Conservation (phyloP, 1,140 invertebrate genomes). For the Vanessa atalanta region DNA sequence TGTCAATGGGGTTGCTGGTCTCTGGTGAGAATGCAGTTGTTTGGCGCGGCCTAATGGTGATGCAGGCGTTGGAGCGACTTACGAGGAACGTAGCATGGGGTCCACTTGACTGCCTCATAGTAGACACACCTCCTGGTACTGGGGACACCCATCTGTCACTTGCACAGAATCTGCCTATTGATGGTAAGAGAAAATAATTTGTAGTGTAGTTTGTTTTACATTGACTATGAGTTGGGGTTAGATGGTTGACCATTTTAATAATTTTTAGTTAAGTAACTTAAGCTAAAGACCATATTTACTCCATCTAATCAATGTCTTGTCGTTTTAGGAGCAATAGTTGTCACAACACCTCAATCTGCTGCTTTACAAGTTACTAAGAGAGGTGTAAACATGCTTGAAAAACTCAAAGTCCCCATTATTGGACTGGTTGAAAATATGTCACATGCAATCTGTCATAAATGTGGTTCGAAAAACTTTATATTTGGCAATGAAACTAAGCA, state of each 20-base stretch:
- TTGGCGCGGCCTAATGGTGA: constrained; percentile 96
- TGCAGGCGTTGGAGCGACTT: constrained; percentile 94
- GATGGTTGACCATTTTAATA: neutral
- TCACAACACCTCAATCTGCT: constrained; percentile 92
- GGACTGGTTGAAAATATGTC: constrained; percentile 95
- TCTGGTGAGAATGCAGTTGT: constrained; percentile 89
- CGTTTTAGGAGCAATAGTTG: constrained; percentile 85
- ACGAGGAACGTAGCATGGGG: constrained; percentile 91
- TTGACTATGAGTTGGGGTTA: too few species aligned
- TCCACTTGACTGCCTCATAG: constrained; percentile 89
- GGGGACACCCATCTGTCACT: constrained; percentile 95
- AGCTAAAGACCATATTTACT: neutral
- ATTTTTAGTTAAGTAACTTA: neutral
- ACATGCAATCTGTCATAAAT: constrained; percentile 86
- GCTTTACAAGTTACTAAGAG: constrained; percentile 90
- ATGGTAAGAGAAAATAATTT: constrained; percentile 78
- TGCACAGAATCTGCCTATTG: constrained; percentile 91
- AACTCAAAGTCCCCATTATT: constrained; percentile 88
- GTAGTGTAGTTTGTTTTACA: too few species aligned
- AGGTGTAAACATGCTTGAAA: constrained; percentile 90
- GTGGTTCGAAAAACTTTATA: constrained; percentile 83
- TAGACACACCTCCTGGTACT: constrained; percentile 96
- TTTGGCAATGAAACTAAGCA: constrained; percentile 82
- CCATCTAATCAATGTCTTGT: neutral
- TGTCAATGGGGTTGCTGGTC: constrained; percentile 96